Evolutionary conservation across 92 coral and sea anemone species (phyloP).

Genomic region (Phenganax stokvisi): DNA sequence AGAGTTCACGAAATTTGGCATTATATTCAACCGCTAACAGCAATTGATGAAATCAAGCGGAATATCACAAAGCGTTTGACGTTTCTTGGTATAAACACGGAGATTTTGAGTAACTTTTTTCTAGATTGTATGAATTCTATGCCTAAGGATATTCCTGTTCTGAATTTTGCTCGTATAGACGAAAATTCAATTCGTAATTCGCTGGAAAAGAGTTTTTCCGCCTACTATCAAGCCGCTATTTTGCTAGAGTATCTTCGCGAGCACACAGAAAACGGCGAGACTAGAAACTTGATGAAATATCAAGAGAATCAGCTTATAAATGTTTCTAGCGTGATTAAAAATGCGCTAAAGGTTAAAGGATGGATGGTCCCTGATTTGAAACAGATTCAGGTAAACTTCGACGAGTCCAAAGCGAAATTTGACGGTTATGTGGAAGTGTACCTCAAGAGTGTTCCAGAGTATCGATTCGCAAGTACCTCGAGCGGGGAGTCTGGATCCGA

Average conservation of each 20-base stretch:
- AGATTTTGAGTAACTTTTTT: not conserved
- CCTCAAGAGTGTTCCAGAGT: conserved; percentile 6
- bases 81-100: not conserved
- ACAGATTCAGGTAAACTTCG: not conserved
- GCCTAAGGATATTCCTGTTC: not conserved
- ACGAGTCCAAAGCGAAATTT: not conserved
- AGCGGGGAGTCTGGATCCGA: not conserved
- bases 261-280: not conserved
- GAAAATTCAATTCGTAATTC: not conserved
- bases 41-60: not conserved
- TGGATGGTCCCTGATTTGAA: conserved; percentile 5
- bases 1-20: not conserved
- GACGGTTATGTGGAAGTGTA: not conserved
- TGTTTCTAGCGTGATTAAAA: not conserved
- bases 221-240: not conserved
- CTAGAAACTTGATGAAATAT: not conserved
- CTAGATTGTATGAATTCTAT: conserved; percentile 5
- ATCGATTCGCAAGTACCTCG: not conserved
- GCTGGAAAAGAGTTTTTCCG: not conserved
- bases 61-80: not conserved
- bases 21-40: not conserved
- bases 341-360: conserved; percentile 6
- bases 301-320: not conserved
- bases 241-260: not conserved
- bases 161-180: not conserved